Evolutionary conservation across 1,140 invertebrate species (phyloP).

Genomic region (Dermatophagoides farinae): DNA sequence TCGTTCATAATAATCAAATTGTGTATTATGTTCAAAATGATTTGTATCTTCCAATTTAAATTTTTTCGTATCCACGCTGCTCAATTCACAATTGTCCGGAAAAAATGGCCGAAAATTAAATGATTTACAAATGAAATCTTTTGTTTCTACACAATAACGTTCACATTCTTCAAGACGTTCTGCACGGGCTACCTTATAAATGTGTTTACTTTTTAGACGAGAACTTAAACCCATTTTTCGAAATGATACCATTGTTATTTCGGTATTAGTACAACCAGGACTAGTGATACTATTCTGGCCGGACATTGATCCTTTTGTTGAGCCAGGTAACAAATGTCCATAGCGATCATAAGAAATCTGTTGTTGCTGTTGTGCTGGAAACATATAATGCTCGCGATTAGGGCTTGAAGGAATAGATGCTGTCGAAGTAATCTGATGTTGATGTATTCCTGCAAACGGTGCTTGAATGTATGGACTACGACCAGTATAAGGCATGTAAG

Average conservation of each 20-base stretch:
- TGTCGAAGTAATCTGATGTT: not conserved
- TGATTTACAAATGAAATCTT: slow-evolving; percentile 63
- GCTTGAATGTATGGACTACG: slow-evolving; percentile 1
- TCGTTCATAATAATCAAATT: slow-evolving; percentile 68
- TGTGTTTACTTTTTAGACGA: slow-evolving; percentile 51
- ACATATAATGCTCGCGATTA: not conserved
- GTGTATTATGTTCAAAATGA: slow-evolving; percentile 56
- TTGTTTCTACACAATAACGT: slow-evolving; percentile 52
- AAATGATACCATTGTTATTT: slow-evolving; percentile 11
- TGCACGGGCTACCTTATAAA: slow-evolving; percentile 46
- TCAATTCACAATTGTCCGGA: slow-evolving; percentile 63
- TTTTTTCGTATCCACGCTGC: slow-evolving; percentile 58
- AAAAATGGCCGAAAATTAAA: slow-evolving; percentile 38
- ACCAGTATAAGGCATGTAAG: not conserved
- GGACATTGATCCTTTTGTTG: not conserved
- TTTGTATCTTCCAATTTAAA: slow-evolving; percentile 59
- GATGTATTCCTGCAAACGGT: no score
- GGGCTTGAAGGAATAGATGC: not conserved
- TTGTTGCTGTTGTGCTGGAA: not conserved
- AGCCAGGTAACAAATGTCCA: not conserved
- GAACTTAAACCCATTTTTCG: slow-evolving; percentile 40
- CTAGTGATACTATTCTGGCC: not conserved
- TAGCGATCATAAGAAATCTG: not conserved
- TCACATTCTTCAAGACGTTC: slow-evolving; percentile 53
- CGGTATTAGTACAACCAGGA: not conserved